A percentile compares a stretch with the other conserved stretches of the same genome.
These are phyloP conservation scores for Hydrolagus affinis DNA, from an alignment of 2,113 vertebrate species.

Conservation along the genomic window DNA sequence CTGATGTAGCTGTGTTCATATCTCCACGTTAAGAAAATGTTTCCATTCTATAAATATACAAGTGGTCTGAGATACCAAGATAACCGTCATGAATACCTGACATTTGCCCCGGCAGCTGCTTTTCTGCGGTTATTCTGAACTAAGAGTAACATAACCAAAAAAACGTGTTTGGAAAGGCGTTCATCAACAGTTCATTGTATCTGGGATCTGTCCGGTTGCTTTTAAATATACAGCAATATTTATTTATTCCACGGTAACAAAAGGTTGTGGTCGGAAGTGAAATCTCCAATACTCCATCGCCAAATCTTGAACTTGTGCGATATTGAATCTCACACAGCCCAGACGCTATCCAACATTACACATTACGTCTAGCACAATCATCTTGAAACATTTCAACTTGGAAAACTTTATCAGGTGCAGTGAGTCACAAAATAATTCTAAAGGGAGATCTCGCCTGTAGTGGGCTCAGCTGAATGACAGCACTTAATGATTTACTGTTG, in stretches of 20 bases:
- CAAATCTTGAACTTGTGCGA: neutral
- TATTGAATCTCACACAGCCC: neutral
- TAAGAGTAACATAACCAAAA: neutral
- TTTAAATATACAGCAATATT: neutral
- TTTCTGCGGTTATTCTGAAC: neutral
- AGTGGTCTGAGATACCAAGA: neutral
- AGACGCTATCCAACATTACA: neutral
- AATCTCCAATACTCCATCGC: neutral
- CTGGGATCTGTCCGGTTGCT: neutral
- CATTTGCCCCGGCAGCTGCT: neutral
- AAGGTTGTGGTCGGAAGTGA: neutral
- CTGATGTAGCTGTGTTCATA: no score
- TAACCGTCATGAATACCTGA: neutral
- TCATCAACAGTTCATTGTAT: neutral
- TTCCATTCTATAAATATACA: neutral
- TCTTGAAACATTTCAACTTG: neutral
- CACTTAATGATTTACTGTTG: slow-evolving; percentile 1
- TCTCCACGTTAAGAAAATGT: neutral
- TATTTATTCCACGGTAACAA: neutral
- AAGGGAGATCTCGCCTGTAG: neutral
- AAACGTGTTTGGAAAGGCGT: neutral
- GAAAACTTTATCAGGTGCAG: neutral
- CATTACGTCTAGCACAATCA: neutral
- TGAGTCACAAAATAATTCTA: neutral
- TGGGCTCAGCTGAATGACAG: neutral